Evolutionary conservation across 2,888 invertebrate species (phyloP).

Genomic region (Metopia argyrocephala): DNA sequence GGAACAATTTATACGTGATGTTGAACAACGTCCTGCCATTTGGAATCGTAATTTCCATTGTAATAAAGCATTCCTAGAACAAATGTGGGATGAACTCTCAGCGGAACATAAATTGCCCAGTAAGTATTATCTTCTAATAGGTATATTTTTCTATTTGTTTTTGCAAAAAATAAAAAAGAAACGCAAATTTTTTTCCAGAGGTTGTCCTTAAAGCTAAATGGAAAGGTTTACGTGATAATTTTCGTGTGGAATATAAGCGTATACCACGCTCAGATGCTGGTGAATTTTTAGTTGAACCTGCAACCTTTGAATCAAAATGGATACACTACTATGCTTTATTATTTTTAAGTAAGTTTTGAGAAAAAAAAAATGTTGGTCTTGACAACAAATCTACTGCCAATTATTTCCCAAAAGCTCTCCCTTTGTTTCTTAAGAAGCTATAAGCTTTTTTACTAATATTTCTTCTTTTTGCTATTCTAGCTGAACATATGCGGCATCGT

Average conservation of each 20-base stretch:
- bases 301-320: constrained; percentile 78
- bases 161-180: not conserved
- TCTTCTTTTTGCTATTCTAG: constrained; percentile 65
- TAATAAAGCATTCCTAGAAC: constrained; percentile 78
- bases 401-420: too few relatives aligned
- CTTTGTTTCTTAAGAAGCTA: too few relatives aligned
- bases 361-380: not conserved
- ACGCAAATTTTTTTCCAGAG: constrained; percentile 69
- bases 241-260: constrained; percentile 78
- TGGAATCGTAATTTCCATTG: constrained; percentile 79
- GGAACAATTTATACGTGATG: constrained; percentile 78
- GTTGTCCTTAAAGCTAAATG: constrained; percentile 78
- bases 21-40: constrained; percentile 78
- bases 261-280: constrained; percentile 77
- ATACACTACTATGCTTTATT: constrained; percentile 77
- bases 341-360: constrained; percentile 74
- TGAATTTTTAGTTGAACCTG: constrained; percentile 76
- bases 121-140: constrained; percentile 70
- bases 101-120: constrained; percentile 76
- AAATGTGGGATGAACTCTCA: constrained; percentile 78
- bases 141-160: constrained; percentile 1
- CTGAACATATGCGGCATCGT: constrained; percentile 78
- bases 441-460: too few relatives aligned
- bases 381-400: too few relatives aligned
- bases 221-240: constrained; percentile 79